Evolutionary conservation across 1,140 invertebrate genomes (phyloP), one percentile per base, ranked within the genome.

Genomic region (Neotoxoptera formosana): DNA sequence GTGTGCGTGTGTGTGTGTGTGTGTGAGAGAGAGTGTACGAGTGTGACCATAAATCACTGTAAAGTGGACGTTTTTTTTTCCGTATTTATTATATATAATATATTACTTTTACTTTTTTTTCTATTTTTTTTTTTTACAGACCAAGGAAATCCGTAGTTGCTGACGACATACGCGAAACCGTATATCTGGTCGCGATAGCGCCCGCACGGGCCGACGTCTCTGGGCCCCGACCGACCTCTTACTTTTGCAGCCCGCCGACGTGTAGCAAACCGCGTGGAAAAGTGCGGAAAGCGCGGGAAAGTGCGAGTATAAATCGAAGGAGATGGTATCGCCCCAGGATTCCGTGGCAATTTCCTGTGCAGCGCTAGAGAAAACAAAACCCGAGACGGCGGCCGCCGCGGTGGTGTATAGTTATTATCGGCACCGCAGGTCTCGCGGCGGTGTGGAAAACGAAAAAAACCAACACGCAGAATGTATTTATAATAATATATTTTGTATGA

Each of bases 251-350:
- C 41, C 3, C 25, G 3, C 56, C 25, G 25, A 60, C 30, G 25
- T 60, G 56, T 2, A 2, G 41, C 47, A 11, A 23, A 88, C 34
- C 87, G 48, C 34, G 17, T 36, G 87, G 51, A 88, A 87, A 30
- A n/a, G 48, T 51, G 17, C 23, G 87, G 51, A 88, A 87, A 30
- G 48, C 21, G 48, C 20, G 34, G n/a, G n/a, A n/a, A 36, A 76
- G 60, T 53, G 11, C 8, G 36, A 89, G 51, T 53, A 89, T 56
- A 89, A 89, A 89, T 89, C 51, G n/a, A 56, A 89, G 87, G 87
- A 89, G 87, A 89, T 53, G 51, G 51, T 89, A 89, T 89, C 87
- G n/a, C 87, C 4, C n/a, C n/a, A n/a, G 47, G 86, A 34, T 88
- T 34, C 30, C 7, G n/a, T 14, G 14, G 86, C 30, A 88, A 88